Percentiles rank a stretch among this genome's conserved stretches.
phyloP scores from a whole-genome alignment of 1,140 invertebrate species.

The Ceratoteleas bidentatus region DNA sequence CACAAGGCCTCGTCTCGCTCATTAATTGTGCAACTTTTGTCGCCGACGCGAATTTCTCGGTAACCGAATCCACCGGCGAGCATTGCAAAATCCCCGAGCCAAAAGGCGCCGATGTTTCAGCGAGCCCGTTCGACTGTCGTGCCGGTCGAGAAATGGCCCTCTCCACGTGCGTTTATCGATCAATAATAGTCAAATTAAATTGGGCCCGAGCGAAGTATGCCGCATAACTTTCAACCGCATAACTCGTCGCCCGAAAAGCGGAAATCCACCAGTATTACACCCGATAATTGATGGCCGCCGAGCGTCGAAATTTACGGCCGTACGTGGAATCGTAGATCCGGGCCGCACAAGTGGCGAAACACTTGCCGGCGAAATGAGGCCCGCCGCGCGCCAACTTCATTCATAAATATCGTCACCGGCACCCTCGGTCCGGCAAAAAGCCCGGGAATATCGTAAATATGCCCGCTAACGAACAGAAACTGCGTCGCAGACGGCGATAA shows the following conservation, averaged over 20 bases:
- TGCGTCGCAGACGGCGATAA: conserved; percentile 56
- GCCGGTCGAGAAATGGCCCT: conserved; percentile 34
- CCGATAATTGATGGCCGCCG: conserved; percentile 58
- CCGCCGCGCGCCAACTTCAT: conserved; percentile 43
- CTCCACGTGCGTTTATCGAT: conserved; percentile 38
- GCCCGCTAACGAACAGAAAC: conserved; percentile 56
- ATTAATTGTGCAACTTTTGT: conserved; percentile 36
- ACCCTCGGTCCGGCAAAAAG: conserved; percentile 35
- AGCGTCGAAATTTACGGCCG: conserved; percentile 43
- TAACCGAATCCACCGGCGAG: conserved; percentile 13
- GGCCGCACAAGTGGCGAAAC: conserved; percentile 53
- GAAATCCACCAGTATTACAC: conserved; percentile 63
- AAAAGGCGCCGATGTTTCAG: conserved; percentile 46
- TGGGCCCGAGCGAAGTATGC: conserved; percentile 34
- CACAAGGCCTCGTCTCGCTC: conserved; percentile 11
- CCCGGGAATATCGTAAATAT: conserved; percentile 50
- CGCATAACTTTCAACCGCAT: conserved; percentile 38
- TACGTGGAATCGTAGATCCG: conserved; percentile 37
- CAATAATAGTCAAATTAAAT: conserved; percentile 54
- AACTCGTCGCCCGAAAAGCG: conserved; percentile 41
- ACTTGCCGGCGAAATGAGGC: conserved; percentile 21
- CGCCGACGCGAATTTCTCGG: conserved; percentile 25
- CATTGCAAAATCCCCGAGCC: conserved; percentile 25
- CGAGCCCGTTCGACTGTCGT: conserved; percentile 36
- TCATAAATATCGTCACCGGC: conserved; percentile 60